Percentiles rank a stretch among this genome's conserved stretches.
phyloP scores from a whole-genome alignment of 2,797 vertebrate genomes.

The Danio jaintianensis region DNA sequence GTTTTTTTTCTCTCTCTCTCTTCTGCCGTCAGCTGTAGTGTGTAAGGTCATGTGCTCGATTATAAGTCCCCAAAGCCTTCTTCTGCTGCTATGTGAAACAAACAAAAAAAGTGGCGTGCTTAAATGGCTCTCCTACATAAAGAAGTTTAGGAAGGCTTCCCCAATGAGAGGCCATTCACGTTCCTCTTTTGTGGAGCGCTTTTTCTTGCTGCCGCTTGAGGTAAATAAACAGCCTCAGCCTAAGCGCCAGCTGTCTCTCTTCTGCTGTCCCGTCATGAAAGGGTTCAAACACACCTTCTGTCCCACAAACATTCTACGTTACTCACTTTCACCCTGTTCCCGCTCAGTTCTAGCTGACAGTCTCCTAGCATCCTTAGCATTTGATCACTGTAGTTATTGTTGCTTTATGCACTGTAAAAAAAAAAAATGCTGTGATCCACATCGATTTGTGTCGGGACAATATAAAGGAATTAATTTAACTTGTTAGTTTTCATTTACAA shows the following conservation, averaged over 20 bases:
- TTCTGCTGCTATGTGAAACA: constrained; percentile 16
- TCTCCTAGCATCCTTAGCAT: background rate
- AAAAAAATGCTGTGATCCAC: too few species aligned
- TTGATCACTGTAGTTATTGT: background rate
- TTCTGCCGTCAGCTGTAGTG: constrained; percentile 1
- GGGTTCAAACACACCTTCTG: constrained; percentile 49
- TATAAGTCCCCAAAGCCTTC: constrained; percentile 7
- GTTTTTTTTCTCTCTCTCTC: constrained; percentile 17
- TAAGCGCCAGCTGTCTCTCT: constrained; percentile 51
- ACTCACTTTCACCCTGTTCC: background rate
- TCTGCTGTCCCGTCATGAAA: constrained; percentile 49
- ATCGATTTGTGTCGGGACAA: too few species aligned
- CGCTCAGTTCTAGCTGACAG: background rate
- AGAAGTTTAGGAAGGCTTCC: constrained; percentile 25
- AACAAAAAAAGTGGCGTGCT: constrained; percentile 2
- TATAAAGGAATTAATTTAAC: too few species aligned
- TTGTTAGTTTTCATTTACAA: too few species aligned
- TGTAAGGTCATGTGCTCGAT: constrained; percentile 34
- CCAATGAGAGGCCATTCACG: constrained; percentile 42
- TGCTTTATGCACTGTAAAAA: too few species aligned
- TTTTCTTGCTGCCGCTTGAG: constrained; percentile 37
- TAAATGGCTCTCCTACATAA: constrained; percentile 22
- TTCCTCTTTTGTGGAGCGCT: constrained; percentile 41
- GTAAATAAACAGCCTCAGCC: constrained; percentile 46
- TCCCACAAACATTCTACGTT: background rate